These are phyloP conservation scores for Melanogrammus aeglefinus DNA, from an alignment of 2,797 vertebrate species.

Conservation along the genomic window DNA sequence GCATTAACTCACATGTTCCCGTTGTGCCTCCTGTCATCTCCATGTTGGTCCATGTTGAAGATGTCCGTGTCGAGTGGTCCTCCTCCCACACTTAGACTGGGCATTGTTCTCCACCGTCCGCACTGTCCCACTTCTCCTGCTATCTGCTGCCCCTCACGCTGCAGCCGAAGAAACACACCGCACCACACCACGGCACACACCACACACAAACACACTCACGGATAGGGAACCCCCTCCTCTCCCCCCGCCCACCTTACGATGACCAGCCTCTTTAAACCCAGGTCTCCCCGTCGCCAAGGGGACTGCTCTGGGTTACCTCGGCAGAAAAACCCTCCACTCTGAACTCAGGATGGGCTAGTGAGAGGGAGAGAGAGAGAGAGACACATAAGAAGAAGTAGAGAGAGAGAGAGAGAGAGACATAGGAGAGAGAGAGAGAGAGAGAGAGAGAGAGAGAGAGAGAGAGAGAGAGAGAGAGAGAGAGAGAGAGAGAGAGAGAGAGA, in stretches of 20 bases:
- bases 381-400: neutral
- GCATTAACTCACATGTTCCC: constrained; percentile 73
- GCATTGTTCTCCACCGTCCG: constrained; percentile 66
- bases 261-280: constrained; percentile 65
- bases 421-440: neutral
- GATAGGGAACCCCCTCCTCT: constrained; percentile 55
- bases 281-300: constrained; percentile 50
- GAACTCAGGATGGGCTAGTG: constrained; percentile 56
- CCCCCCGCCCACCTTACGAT: neutral
- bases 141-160: constrained; percentile 62
- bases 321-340: constrained; percentile 55
- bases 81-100: constrained; percentile 51
- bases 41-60: constrained; percentile 66
- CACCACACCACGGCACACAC: neutral
- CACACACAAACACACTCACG: constrained; percentile 7
- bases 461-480: neutral
- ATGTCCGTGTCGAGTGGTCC: constrained; percentile 50
- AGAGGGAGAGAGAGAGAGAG: constrained; percentile 43
- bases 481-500: neutral
- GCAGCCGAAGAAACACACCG: constrained; percentile 45
- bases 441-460: neutral
- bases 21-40: constrained; percentile 70
- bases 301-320: constrained; percentile 56
- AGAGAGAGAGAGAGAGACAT: neutral
- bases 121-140: constrained; percentile 25